Conservation (phyloP, 2,888 invertebrate species). For the Mesorhabditis sp. region DNA sequence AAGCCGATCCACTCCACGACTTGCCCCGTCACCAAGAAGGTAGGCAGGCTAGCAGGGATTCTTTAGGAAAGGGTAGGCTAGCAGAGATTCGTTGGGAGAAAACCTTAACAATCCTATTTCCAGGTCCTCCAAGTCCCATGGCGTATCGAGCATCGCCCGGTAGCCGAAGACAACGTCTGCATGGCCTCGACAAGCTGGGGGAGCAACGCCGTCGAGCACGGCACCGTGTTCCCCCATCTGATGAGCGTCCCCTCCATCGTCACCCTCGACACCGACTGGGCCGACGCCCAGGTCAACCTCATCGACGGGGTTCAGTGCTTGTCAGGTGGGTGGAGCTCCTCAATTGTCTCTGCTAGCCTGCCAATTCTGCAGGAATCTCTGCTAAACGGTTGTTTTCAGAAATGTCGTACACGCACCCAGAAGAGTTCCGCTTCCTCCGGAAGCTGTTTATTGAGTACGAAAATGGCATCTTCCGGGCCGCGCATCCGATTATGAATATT, state of each 20-base stretch:
- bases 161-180: constrained; percentile 16
- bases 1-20: constrained; percentile 17
- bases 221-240: constrained; percentile 46
- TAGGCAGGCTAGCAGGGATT: neutral
- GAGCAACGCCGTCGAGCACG: constrained; percentile 26
- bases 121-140: constrained; percentile 27
- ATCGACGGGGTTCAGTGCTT: constrained; percentile 38
- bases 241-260: constrained; percentile 32
- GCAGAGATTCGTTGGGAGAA: too few relatives aligned
- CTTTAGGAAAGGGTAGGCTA: too few relatives aligned
- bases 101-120: constrained; percentile 2
- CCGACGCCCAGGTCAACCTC: constrained; percentile 22
- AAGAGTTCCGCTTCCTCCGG: constrained; percentile 22
- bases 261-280: constrained; percentile 27
- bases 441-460: constrained; percentile 31
- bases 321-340: neutral
- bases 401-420: constrained; percentile 27
- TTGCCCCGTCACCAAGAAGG: constrained; percentile 18
- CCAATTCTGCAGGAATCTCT: too few relatives aligned
- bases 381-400: neutral
- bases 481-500: constrained; percentile 23
- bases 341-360: too few relatives aligned
- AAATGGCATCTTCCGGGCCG: constrained; percentile 33
- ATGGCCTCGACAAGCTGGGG: constrained; percentile 33
- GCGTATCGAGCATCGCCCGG: constrained; percentile 19